Evolutionary conservation across 2,113 vertebrate genomes (phyloP).

Genomic region (Psilopogon haemacephalus): DNA sequence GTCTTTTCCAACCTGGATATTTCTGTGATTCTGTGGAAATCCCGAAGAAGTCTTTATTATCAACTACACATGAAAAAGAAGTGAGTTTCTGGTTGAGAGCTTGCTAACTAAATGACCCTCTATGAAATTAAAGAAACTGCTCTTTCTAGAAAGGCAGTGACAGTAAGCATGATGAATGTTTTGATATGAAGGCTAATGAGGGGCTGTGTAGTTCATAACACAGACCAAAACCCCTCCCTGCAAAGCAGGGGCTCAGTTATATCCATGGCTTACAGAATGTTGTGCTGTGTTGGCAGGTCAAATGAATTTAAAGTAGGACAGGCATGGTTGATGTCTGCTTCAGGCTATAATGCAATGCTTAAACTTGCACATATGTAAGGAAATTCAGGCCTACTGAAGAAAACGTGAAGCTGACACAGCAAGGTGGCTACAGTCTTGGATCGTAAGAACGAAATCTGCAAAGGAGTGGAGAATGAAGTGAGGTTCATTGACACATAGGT

Average conservation of each 20-base stretch:
- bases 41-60: not conserved
- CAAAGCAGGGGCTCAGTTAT: not conserved
- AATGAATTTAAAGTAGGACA: conserved; percentile 5
- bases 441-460: not conserved
- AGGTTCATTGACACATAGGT: rapidly evolving
- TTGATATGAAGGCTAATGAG: not conserved
- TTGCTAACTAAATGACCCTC: not conserved
- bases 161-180: not conserved
- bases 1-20: too few relatives aligned
- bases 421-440: not conserved
- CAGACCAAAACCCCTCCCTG: not conserved
- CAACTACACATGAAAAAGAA: not conserved
- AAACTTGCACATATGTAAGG: not conserved
- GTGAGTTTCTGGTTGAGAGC: not conserved
- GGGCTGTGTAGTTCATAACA: not conserved
- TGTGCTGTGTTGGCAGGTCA: not conserved
- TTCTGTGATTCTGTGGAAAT: too few relatives aligned
- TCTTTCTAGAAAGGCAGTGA: not conserved
- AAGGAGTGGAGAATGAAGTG: not conserved
- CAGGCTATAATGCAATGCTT: not conserved
- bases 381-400: not conserved
- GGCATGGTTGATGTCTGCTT: not conserved
- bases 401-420: not conserved
- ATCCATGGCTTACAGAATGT: not conserved
- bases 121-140: not conserved